Percentiles rank a stretch among this genome's conserved stretches.
Conservation (phyloP, 1,140 invertebrate species). For the Halictus rubicundus region DNA sequence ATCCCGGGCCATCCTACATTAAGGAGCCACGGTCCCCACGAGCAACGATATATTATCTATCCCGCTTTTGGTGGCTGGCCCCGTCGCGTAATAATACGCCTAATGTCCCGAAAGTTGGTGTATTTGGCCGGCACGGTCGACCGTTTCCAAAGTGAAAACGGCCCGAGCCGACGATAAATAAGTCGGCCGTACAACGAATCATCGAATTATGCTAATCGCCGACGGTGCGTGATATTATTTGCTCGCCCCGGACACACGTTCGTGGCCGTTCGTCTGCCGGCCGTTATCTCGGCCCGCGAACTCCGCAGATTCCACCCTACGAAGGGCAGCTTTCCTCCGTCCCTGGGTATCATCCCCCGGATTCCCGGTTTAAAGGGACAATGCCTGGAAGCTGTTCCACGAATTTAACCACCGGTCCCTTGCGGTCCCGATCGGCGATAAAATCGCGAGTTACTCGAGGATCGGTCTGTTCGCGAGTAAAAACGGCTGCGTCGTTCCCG, state of each 20-base stretch:
- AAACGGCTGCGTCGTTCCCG: constrained; percentile 2
- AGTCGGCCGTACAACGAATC: constrained; percentile 53
- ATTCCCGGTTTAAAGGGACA: not conserved
- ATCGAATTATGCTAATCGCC: constrained; percentile 71
- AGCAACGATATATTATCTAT: constrained; percentile 69
- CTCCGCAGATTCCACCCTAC: constrained; percentile 16
- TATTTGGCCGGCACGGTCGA: constrained; percentile 44
- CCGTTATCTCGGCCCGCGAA: constrained; percentile 42
- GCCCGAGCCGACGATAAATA: constrained; percentile 60
- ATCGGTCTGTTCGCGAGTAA: not conserved
- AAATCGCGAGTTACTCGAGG: not conserved
- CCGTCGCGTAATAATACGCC: constrained; percentile 61
- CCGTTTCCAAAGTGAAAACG: constrained; percentile 56
- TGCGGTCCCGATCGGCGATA: no score
- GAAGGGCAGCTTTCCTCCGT: constrained; percentile 24
- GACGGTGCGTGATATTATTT: constrained; percentile 58
- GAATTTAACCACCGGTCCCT: not conserved
- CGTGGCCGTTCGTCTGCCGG: constrained; percentile 23
- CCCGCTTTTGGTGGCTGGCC: constrained; percentile 59
- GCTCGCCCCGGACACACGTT: constrained; percentile 18
- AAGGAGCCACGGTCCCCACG: constrained; percentile 53
- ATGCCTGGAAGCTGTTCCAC: not conserved
- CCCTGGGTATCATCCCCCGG: constrained; percentile 15
- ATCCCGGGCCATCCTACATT: constrained; percentile 51
- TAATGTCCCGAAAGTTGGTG: constrained; percentile 60